Conservation (phyloP, 2,888 invertebrate genomes). For the Tachina fera region DNA sequence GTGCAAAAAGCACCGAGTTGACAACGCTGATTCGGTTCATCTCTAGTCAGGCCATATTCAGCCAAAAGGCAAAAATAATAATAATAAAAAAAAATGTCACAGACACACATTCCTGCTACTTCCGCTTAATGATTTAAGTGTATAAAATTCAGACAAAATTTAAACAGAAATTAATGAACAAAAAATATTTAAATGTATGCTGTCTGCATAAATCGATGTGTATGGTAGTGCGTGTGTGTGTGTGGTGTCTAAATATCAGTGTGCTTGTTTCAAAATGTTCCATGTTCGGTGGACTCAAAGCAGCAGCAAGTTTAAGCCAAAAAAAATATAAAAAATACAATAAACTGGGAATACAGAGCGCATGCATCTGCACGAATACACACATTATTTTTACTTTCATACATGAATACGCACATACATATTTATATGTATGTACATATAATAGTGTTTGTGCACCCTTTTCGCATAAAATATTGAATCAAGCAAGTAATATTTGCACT, state of each 20-base stretch:
- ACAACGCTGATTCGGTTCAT: no score
- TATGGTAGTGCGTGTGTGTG: no score
- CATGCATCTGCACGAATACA: conserved; percentile 52
- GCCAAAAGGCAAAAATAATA: conserved; percentile 50
- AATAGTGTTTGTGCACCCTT: conserved; percentile 41
- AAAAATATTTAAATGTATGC: conserved; percentile 22
- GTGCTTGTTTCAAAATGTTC: conserved; percentile 17
- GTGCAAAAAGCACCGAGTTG: no score
- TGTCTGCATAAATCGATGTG: background rate
- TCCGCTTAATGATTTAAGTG: conserved; percentile 65
- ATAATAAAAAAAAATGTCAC: conserved; percentile 2
- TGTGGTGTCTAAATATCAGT: background rate
- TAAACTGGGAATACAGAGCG: conserved; percentile 45
- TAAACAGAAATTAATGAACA: conserved; percentile 48
- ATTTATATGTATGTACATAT: background rate
- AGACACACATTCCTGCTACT: conserved; percentile 62
- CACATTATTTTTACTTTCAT: background rate
- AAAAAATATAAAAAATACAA: background rate
- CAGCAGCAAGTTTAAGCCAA: conserved; percentile 41
- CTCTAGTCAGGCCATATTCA: background rate
- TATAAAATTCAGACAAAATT: conserved; percentile 58
- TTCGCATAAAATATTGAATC: conserved; percentile 23
- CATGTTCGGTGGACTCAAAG: conserved; percentile 4
- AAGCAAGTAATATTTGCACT: conserved; percentile 24
- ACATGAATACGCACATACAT: background rate